These are phyloP conservation scores for Eulemur rufifrons DNA, from an alignment of 2,113 vertebrate genomes.

Conservation along the genomic window DNA sequence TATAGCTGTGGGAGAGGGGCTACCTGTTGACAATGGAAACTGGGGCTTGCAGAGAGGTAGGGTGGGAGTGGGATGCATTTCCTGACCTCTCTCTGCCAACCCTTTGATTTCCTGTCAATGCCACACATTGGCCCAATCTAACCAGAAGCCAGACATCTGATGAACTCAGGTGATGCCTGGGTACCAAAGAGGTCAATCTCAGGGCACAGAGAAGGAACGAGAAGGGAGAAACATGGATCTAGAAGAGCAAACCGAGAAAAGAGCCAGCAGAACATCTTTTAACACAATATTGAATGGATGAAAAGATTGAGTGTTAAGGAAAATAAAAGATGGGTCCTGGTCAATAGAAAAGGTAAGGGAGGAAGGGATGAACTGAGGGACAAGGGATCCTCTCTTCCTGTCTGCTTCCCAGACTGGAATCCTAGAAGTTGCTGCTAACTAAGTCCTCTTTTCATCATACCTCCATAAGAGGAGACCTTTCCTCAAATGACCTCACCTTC, in stretches of 20 bases:
- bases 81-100: background rate
- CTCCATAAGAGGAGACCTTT: background rate
- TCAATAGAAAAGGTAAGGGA: background rate
- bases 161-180: background rate
- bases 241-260: background rate
- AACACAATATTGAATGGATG: background rate
- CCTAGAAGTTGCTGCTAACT: background rate
- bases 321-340: background rate
- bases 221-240: background rate
- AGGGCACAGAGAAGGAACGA: background rate
- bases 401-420: background rate
- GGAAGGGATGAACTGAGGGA: background rate
- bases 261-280: background rate
- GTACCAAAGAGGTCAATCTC: background rate
- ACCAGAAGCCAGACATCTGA: background rate
- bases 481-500: background rate
- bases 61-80: background rate
- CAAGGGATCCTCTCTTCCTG: background rate
- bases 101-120: background rate
- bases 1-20: background rate
- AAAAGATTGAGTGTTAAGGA: background rate
- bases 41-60: background rate
- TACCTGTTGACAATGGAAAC: background rate
- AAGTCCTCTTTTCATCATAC: background rate
- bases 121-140: background rate